Conservation (phyloP, 2,888 invertebrate species). For the Acanthosoma haemorrhoidale region DNA sequence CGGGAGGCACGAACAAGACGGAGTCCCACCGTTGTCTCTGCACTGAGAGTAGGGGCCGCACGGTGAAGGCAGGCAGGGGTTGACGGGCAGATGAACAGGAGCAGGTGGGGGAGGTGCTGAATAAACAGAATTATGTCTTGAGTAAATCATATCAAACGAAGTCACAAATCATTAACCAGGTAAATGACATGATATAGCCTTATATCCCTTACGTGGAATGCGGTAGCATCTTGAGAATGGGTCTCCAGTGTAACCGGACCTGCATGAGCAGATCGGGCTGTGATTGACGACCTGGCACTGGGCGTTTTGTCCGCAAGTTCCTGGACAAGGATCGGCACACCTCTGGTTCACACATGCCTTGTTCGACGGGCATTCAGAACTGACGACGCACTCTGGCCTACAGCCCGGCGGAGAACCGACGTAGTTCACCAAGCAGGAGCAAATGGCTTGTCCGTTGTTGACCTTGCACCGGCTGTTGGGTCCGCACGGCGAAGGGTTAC, state of each 20-base stretch:
- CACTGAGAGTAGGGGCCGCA: constrained; percentile 81
- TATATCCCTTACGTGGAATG: constrained; percentile 43
- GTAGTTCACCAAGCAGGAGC: constrained; percentile 44
- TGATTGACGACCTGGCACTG: constrained; percentile 47
- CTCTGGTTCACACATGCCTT: constrained; percentile 46
- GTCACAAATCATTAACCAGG: too few species aligned
- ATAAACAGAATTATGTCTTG: constrained; percentile 26
- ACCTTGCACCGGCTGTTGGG: constrained; percentile 45
- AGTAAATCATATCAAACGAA: too few species aligned
- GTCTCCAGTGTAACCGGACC: constrained; percentile 47
- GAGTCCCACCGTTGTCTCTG: constrained; percentile 68
- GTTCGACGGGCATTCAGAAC: constrained; percentile 45
- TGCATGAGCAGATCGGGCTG: constrained; percentile 47
- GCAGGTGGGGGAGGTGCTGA: constrained; percentile 42
- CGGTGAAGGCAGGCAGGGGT: constrained; percentile 79
- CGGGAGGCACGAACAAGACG: constrained; percentile 72
- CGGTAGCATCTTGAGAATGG: constrained; percentile 47
- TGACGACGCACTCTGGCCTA: constrained; percentile 44
- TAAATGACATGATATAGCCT: too few species aligned
- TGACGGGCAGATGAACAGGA: constrained; percentile 34
- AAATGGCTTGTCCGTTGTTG: constrained; percentile 44
- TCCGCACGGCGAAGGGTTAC: constrained; percentile 54
- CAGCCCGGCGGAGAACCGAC: constrained; percentile 47
- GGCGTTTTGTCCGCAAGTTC: constrained; percentile 46
- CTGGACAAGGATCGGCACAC: constrained; percentile 46